phyloP scores from a whole-genome alignment of 2,888 invertebrate species.

The Schizaphis graminum region DNA sequence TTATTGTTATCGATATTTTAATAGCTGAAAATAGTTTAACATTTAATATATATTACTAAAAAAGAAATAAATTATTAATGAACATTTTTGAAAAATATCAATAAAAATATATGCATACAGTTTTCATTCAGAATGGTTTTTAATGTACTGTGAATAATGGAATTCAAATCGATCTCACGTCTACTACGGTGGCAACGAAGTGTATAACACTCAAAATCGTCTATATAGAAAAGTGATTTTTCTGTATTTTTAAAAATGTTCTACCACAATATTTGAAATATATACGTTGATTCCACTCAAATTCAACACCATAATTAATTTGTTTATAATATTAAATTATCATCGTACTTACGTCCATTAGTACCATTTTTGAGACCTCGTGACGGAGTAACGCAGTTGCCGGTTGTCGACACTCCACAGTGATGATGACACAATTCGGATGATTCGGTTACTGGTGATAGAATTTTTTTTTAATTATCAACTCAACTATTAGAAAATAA shows the following conservation, averaged over 20 bases:
- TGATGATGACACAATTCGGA: not conserved
- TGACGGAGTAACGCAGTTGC: not conserved
- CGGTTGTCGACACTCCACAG: slow-evolving; percentile 10
- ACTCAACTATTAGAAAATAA: not conserved
- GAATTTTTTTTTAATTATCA: not conserved
- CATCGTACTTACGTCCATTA: not conserved
- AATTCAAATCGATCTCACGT: not conserved
- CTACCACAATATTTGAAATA: not conserved
- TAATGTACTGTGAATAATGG: not conserved
- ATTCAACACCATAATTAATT: not conserved
- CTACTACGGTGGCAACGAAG: not conserved
- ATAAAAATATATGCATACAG: not conserved
- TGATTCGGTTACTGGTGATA: not conserved
- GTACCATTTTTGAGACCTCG: not conserved
- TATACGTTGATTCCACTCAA: not conserved
- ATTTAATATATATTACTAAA: not conserved
- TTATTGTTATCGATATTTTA: not conserved
- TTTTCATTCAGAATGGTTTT: not conserved
- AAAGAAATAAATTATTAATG: not conserved
- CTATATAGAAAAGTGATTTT: not conserved
- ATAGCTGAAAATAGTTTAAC: not conserved
- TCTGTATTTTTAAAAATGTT: not conserved
- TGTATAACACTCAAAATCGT: not conserved
- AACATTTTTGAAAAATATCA: not conserved
- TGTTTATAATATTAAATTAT: not conserved